A percentile compares a stretch with the other conserved stretches of the same genome.
Evolutionary conservation across 2,888 invertebrate species (phyloP).

Genomic region (Phlogophora meticulosa): DNA sequence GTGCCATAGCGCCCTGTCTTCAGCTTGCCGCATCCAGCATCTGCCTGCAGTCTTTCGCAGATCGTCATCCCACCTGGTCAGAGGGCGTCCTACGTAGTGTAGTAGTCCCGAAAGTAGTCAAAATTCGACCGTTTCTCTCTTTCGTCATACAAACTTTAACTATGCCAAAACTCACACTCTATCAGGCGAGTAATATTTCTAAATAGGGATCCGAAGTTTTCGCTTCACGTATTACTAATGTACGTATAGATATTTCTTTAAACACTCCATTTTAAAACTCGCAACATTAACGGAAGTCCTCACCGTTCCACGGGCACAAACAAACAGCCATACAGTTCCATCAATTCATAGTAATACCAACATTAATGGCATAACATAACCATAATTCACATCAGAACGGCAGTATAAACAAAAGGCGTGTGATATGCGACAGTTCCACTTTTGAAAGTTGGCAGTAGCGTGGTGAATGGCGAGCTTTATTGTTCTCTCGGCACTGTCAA

Average conservation of each 20-base stretch:
- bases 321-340: slow-evolving; percentile 25
- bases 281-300: slow-evolving; percentile 7
- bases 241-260: background rate
- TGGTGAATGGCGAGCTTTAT: slow-evolving; percentile 64
- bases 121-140: no score
- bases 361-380: slow-evolving; percentile 63
- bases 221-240: no score
- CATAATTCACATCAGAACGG: slow-evolving; percentile 57
- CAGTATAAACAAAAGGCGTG: slow-evolving; percentile 62
- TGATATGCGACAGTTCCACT: slow-evolving; percentile 58
- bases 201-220: no score
- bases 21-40: no score
- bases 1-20: no score
- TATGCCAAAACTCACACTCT: no score
- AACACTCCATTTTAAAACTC: slow-evolving; percentile 11
- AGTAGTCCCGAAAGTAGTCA: no score
- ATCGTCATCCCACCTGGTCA: no score
- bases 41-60: no score
- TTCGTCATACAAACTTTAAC: no score
- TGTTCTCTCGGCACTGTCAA: slow-evolving; percentile 60
- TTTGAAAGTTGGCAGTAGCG: slow-evolving; percentile 57
- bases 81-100: no score
- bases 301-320: slow-evolving; percentile 12
- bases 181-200: no score
- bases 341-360: slow-evolving; percentile 52